Conservation (phyloP, 2,888 invertebrate genomes). For the Tetramorium bicarinatum region DNA sequence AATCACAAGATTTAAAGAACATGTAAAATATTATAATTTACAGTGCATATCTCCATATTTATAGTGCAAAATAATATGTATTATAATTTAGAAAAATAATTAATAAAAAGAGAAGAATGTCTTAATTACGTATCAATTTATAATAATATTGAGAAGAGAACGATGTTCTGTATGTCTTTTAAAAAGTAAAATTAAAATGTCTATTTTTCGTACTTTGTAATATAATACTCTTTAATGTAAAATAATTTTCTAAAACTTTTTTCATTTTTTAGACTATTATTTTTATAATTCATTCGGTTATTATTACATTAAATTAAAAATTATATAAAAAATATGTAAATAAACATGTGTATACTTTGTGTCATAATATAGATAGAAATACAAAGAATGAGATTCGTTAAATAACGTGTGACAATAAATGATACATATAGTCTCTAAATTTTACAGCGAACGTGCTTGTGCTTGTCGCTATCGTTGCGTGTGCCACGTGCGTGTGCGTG, state of each 20-base stretch:
- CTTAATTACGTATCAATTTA: neutral
- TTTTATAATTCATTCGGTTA: neutral
- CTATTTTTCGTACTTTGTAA: neutral
- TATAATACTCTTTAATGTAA: neutral
- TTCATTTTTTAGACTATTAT: neutral
- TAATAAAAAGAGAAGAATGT: too few species aligned
- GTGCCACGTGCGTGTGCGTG: slow-evolving; percentile 55
- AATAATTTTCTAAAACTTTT: neutral
- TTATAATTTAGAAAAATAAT: neutral
- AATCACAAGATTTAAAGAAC: neutral
- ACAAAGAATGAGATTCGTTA: neutral
- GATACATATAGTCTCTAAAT: neutral
- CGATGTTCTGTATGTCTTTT: neutral
- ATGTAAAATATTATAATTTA: neutral
- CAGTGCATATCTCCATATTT: too few species aligned
- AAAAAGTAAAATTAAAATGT: neutral
- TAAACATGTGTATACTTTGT: too few species aligned
- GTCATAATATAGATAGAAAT: neutral
- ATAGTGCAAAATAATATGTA: neutral
- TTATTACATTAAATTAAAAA: neutral
- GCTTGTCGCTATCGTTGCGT: slow-evolving; percentile 7
- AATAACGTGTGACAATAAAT: neutral
- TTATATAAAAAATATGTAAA: neutral
- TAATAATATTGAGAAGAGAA: neutral
- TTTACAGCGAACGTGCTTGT: neutral